Base-by-base conservation (phyloP, 2,888 invertebrate genomes). In the Elysia crispata region DNA sequence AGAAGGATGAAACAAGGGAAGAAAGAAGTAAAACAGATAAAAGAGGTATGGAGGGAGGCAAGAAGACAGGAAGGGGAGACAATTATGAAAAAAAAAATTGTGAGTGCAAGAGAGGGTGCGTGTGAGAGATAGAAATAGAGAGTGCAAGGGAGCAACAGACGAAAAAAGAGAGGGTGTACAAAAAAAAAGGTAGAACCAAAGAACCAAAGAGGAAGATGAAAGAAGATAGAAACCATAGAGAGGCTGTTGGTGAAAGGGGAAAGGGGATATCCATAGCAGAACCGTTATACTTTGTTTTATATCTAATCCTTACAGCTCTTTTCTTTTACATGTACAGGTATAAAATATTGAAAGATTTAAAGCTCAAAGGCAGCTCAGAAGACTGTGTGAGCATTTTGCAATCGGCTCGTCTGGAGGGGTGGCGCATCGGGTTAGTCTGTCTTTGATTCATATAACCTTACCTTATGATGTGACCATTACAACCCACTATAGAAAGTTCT, bases 341-440 rank as follows among this genome's bases (percentile, higher is more conserved):
- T 84, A 87, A 89, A 76, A 86, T 90, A 25, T 83, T 91, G 86
- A 85, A 76, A 82, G 86, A 54, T 82, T 31, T 85, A 20, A 83
- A 84, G 41, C 60, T 88, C 74, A 64, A 84, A 18, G 86, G 86
- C 41, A 87, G 85, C 74, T 77, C 82, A 31, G 83, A 87, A n/a
- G 89, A 86, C 81, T 91, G 91, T 84, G 33, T 83, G 6, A 83
- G 86, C 75, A 91, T 91, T 62, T 83, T 91, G 23, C 82, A 87
- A 79, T 86, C 85, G 15, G 86, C 87, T 41, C 83, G 85, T 31
- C 82, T 91, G 25, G 83, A 79, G 49, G 90, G 91, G 25, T 91
- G 90, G 89, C 88, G 89, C 80, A 84, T 91, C 13, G 91, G 91
- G 88, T 90, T 83, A 83, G 84, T 76, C n/a, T n/a, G n/a, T n/a